A percentile compares a stretch with the other conserved stretches of the same genome.
phyloP scores from a whole-genome alignment of 53 echinoderm and acorn worm species.

The Arbacia lixula region DNA sequence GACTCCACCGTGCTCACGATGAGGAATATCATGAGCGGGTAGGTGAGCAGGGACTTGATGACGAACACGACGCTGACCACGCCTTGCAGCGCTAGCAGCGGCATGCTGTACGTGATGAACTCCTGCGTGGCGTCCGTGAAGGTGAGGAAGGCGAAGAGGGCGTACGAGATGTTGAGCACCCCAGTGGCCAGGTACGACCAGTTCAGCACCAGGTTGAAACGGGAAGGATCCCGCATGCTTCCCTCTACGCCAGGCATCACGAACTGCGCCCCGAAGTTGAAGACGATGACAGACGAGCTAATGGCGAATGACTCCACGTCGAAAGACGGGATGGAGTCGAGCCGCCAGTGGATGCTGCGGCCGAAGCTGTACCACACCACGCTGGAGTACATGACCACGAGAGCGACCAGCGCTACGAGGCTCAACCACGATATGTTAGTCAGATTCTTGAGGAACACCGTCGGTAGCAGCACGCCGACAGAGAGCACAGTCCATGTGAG shows the following conservation, averaged over 20 bases:
- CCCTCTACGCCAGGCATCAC: conserved; percentile 97
- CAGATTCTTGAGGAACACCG: conserved; percentile 88
- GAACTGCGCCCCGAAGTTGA: conserved; percentile 98
- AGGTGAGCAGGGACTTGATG: conserved; percentile 91
- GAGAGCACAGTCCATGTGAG: conserved; percentile 86
- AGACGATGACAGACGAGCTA: conserved; percentile 88
- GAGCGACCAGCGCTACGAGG: conserved; percentile 80
- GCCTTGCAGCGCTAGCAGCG: conserved; percentile 74
- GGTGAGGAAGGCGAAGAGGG: conserved; percentile 91
- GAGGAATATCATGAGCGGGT: conserved; percentile 94
- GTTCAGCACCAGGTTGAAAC: conserved; percentile 86
- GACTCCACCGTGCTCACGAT: conserved; percentile 88
- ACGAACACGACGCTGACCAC: conserved; percentile 90
- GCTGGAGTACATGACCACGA: conserved; percentile 85
- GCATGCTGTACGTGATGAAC: conserved; percentile 98
- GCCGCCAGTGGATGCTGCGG: conserved; percentile 77
- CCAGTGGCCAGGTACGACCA: conserved; percentile 85
- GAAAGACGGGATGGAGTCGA: conserved; percentile 75
- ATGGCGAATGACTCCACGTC: conserved; percentile 73
- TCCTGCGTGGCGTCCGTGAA: conserved; percentile 86
- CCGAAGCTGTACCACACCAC: conserved; percentile 92
- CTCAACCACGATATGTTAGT: conserved; percentile 98
- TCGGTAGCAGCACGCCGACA: conserved; percentile 74
- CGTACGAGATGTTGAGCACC: conserved; percentile 78
- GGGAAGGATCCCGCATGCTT: conserved; percentile 75